phyloP scores from a whole-genome alignment of 2,888 invertebrate species.

The Trachelus stipa region DNA sequence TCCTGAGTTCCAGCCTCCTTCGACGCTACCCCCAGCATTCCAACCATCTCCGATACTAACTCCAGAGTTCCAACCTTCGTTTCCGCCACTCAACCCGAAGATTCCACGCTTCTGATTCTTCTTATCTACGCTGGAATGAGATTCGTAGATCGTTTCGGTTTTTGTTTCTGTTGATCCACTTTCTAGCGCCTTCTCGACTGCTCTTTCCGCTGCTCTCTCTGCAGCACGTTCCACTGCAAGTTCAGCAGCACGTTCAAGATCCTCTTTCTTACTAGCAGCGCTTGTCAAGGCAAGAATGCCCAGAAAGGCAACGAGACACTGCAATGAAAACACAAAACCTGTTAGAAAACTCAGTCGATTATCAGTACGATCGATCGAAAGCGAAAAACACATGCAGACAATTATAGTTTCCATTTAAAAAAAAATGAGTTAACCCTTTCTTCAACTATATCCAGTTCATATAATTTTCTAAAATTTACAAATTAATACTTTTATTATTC shows the following conservation, averaged over 20 bases:
- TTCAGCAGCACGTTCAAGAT: constrained; percentile 59
- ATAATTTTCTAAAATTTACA: neutral
- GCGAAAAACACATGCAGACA: neutral
- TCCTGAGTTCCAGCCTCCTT: constrained; percentile 19
- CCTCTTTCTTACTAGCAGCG: constrained; percentile 35
- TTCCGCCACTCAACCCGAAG: neutral
- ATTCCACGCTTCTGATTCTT: constrained; percentile 19
- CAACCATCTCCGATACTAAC: constrained; percentile 24
- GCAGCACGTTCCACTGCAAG: constrained; percentile 60
- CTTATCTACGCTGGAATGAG: constrained; percentile 52
- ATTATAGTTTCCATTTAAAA: neutral
- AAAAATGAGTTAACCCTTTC: neutral
- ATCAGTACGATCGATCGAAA: neutral
- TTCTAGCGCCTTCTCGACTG: constrained; percentile 59
- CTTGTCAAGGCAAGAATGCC: constrained; percentile 23
- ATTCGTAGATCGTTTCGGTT: constrained; percentile 53
- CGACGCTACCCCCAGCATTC: constrained; percentile 20
- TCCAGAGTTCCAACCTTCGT: constrained; percentile 27
- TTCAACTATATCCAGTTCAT: too few relatives aligned
- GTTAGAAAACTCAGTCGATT: neutral
- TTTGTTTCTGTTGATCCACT: constrained; percentile 47
- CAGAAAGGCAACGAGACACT: constrained; percentile 21
- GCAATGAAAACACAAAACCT: constrained; percentile 6
- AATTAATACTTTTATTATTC: neutral
- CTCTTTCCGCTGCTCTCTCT: constrained; percentile 58